phyloP scores from a whole-genome alignment of 1,140 invertebrate species.

The Drosophila nikananu region DNA sequence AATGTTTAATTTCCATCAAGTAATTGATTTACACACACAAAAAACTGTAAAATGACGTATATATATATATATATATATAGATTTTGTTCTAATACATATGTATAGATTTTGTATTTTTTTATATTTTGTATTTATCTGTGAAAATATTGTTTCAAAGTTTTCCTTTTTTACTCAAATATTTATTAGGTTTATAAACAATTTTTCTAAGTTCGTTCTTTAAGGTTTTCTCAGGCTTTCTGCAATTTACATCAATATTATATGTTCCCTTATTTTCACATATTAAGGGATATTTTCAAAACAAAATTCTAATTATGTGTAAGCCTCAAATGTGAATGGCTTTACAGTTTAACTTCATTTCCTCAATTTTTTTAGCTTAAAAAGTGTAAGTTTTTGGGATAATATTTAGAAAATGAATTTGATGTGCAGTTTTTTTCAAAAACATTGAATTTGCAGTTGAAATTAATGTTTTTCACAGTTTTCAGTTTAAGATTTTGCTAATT shows the following conservation, averaged over 20 bases:
- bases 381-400: slow-evolving; percentile 27
- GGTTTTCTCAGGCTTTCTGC: slow-evolving; percentile 6
- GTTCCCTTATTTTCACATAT: slow-evolving; percentile 16
- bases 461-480: neutral
- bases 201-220: slow-evolving; percentile 39
- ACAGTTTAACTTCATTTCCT: slow-evolving; percentile 23
- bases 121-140: slow-evolving; percentile 31
- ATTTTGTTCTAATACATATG: slow-evolving; percentile 43
- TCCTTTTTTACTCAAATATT: slow-evolving; percentile 30
- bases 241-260: slow-evolving; percentile 30
- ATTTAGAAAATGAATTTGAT: slow-evolving; percentile 38
- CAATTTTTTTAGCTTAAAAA: slow-evolving; percentile 21
- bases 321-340: slow-evolving; percentile 59
- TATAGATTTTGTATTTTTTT: slow-evolving; percentile 30
- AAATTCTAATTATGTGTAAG: slow-evolving; percentile 55
- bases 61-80: slow-evolving; percentile 23
- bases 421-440: slow-evolving; percentile 49
- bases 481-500: slow-evolving; percentile 27
- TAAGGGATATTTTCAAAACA: slow-evolving; percentile 57
- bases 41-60: slow-evolving; percentile 48
- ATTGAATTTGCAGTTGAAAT: slow-evolving; percentile 21
- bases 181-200: slow-evolving; percentile 61
- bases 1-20: slow-evolving; percentile 72
- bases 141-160: slow-evolving; percentile 55
- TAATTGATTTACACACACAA: slow-evolving; percentile 63